phyloP scores from a whole-genome alignment of 1,140 invertebrate species.

The Zaprionus camerounensis region DNA sequence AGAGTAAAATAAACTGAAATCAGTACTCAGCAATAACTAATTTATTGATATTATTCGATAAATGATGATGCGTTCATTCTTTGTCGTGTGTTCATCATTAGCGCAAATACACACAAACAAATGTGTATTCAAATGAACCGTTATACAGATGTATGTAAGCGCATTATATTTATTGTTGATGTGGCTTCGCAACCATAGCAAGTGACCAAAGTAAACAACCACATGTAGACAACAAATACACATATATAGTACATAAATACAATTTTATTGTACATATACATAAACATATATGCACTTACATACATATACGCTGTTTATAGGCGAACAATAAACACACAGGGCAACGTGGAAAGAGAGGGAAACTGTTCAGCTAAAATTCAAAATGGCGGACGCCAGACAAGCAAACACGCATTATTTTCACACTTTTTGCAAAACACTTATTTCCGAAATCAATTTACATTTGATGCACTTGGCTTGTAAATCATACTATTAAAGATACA shows the following conservation, averaged over 20 bases:
- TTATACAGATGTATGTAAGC: conserved; percentile 1
- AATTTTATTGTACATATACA: conserved; percentile 4
- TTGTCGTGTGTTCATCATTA: conserved; percentile 1
- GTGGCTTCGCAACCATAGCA: conserved; percentile 33
- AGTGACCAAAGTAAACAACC: conserved; percentile 24
- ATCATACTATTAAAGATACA: background rate
- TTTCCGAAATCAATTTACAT: background rate
- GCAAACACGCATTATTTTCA: conserved; percentile 51
- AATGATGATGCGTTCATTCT: conserved; percentile 8
- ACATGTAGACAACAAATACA: conserved; percentile 62
- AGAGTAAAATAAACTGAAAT: conserved; percentile 3
- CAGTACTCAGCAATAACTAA: background rate
- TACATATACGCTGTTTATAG: conserved; percentile 23
- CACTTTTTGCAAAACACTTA: conserved; percentile 20
- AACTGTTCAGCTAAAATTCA: conserved; percentile 57
- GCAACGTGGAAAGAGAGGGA: conserved; percentile 21
- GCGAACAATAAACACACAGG: conserved; percentile 46
- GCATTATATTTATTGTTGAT: conserved; percentile 38
- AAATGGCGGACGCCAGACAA: conserved; percentile 64
- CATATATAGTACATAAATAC: conserved; percentile 22
- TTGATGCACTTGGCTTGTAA: background rate
- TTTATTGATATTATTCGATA: background rate
- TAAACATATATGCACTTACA: conserved; percentile 15
- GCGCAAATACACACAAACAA: conserved; percentile 9
- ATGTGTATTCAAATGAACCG: background rate